A percentile compares a stretch with the other conserved stretches of the same genome.
phyloP scores from a whole-genome alignment of 2,113 vertebrate species.

The Lophius piscatorius region DNA sequence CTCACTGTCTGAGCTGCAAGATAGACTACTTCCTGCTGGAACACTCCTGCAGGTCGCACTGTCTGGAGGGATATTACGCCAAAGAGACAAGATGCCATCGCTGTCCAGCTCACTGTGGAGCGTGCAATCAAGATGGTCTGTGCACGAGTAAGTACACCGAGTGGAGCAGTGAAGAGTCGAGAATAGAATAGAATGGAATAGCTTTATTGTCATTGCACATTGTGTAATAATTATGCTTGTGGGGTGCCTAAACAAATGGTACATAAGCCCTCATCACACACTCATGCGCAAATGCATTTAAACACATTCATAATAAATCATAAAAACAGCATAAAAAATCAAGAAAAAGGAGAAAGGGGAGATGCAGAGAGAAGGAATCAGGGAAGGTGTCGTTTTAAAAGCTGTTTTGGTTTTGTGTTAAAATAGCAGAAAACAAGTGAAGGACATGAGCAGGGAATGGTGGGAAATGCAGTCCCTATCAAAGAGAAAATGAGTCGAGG shows the following conservation, averaged over 20 bases:
- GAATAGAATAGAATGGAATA: too few species aligned
- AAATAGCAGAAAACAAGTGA: background rate
- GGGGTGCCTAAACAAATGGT: too few species aligned
- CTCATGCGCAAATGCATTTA: too few species aligned
- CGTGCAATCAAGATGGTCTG: slow-evolving; percentile 79
- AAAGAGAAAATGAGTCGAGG: too few species aligned
- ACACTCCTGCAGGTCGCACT: slow-evolving; percentile 76
- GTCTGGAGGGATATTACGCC: slow-evolving; percentile 80
- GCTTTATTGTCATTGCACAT: too few species aligned
- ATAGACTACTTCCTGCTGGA: slow-evolving; percentile 73
- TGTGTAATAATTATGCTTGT: too few species aligned
- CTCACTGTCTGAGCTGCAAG: slow-evolving; percentile 84
- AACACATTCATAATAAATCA: too few species aligned
- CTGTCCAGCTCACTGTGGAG: slow-evolving; percentile 83
- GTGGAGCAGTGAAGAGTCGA: background rate
- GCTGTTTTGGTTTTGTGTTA: background rate
- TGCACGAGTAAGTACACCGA: slow-evolving; percentile 83
- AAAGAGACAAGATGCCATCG: slow-evolving; percentile 78
- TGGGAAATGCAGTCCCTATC: background rate
- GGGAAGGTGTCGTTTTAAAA: background rate
- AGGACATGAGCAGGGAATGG: background rate
- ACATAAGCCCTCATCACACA: too few species aligned
- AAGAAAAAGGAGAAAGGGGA: too few species aligned
- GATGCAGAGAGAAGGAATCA: background rate
- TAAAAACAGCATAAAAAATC: too few species aligned